phyloP scores from a whole-genome alignment of 30 jellyfish, hydroid and myxozoan species.

The Aurelia sp. region DNA sequence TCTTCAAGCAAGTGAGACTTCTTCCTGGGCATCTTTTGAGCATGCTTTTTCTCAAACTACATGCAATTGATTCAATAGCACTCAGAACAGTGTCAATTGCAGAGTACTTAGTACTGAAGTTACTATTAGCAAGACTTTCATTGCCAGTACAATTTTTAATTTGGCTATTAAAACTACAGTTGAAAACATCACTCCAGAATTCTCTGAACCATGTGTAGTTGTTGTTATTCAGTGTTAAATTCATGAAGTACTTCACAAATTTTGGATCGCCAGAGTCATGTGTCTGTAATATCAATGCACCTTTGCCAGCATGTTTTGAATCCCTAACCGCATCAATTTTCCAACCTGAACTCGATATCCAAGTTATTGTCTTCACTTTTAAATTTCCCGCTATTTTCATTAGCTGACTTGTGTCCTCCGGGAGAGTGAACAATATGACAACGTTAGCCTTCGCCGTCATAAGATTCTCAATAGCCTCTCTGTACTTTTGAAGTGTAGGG shows the following conservation, averaged over 20 bases:
- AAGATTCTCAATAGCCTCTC: neutral
- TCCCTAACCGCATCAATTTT: neutral
- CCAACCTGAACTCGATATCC: conserved; percentile 11
- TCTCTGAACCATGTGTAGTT: conserved; percentile 66
- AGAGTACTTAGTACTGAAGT: neutral
- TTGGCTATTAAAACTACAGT: neutral
- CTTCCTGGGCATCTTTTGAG: conserved; percentile 14
- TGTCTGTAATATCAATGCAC: conserved; percentile 52
- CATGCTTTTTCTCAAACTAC: conserved; percentile 45
- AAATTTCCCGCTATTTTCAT: conserved; percentile 22
- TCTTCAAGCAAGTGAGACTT: neutral
- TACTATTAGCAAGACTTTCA: conserved; percentile 9
- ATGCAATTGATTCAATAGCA: conserved; percentile 47
- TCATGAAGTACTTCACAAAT: conserved; percentile 39
- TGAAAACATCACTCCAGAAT: conserved; percentile 64
- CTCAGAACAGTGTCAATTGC: conserved; percentile 10
- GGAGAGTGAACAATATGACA: conserved; percentile 28
- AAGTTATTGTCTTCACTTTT: conserved; percentile 1
- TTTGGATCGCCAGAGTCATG: neutral
- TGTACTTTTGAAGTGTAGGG: neutral
- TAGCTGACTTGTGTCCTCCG: conserved; percentile 16
- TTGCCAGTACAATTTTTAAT: conserved; percentile 24
- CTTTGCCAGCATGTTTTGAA: conserved; percentile 44
- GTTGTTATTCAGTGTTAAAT: conserved; percentile 12
- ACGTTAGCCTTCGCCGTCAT: neutral